Conservation (phyloP, 2,113 vertebrate species). For the Pterophyllum scalare region DNA sequence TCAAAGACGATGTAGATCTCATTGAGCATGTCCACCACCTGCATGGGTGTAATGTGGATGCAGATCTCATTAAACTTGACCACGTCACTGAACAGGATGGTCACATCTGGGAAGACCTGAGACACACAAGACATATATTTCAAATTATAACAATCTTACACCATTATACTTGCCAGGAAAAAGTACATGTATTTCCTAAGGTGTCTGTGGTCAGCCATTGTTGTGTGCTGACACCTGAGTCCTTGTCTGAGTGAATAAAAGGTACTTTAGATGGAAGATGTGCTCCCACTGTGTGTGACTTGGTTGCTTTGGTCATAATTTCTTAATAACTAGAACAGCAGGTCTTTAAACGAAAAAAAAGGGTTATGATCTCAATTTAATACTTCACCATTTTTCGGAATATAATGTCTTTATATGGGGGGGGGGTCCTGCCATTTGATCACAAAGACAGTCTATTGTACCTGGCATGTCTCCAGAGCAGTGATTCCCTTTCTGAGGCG, state of each 20-base stretch:
- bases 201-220: not conserved
- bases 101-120: slow-evolving; percentile 82
- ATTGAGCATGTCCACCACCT: slow-evolving; percentile 85
- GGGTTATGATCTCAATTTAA: not conserved
- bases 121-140: not conserved
- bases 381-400: not conserved
- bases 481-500: slow-evolving; percentile 80
- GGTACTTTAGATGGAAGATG: not conserved
- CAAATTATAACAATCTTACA: not conserved
- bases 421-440: not conserved
- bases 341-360: not conserved
- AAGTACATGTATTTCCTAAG: not conserved
- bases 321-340: not conserved
- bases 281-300: not conserved
- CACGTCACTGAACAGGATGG: slow-evolving; percentile 83
- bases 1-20: slow-evolving; percentile 84
- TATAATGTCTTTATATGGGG: not conserved
- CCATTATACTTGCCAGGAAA: not conserved
- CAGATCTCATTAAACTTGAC: slow-evolving; percentile 84
- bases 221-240: not conserved
- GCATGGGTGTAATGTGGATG: slow-evolving; percentile 84
- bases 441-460: slow-evolving; percentile 33
- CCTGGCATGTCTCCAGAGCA: slow-evolving; percentile 80
- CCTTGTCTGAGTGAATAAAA: not conserved
- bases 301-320: not conserved